Evolutionary conservation across 2,113 vertebrate species (phyloP).

Genomic region (Etheostoma spectabile): DNA sequence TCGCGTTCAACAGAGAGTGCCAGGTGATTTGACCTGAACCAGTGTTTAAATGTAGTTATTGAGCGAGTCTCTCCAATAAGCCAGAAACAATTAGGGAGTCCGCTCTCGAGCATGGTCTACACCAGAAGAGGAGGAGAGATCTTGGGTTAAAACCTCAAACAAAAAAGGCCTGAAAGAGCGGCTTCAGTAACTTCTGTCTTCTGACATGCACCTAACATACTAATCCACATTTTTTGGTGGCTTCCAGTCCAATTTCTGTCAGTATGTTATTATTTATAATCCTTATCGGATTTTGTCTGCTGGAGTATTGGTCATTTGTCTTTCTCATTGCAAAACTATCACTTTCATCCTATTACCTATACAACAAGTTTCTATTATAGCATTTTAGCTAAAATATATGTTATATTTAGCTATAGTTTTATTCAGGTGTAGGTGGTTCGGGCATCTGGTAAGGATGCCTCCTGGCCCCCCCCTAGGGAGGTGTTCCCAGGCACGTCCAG

Average conservation of each 20-base stretch:
- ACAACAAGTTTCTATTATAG: too few relatives aligned
- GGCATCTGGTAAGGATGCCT: too few relatives aligned
- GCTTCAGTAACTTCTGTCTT: slow-evolving; percentile 8
- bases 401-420: too few relatives aligned
- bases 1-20: neutral
- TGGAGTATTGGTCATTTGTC: neutral
- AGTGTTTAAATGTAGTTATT: slow-evolving; percentile 26
- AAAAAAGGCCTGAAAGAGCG: neutral
- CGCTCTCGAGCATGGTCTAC: slow-evolving; percentile 19
- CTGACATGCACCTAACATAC: neutral
- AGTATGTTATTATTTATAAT: neutral
- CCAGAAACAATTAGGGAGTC: slow-evolving; percentile 42
- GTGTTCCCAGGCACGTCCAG: too few relatives aligned
- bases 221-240: neutral
- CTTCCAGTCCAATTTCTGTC: neutral
- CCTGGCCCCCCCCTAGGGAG: too few relatives aligned
- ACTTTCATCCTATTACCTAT: neutral
- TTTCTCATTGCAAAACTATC: neutral
- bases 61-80: slow-evolving; percentile 25
- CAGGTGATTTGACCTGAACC: slow-evolving; percentile 46
- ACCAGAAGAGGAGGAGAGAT: slow-evolving; percentile 33
- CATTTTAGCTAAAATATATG: neutral
- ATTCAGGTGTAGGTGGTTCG: too few relatives aligned
- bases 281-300: neutral
- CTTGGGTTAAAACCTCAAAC: slow-evolving; percentile 26